Conservation (phyloP, 2,888 invertebrate genomes). For the Automeris io region DNA sequence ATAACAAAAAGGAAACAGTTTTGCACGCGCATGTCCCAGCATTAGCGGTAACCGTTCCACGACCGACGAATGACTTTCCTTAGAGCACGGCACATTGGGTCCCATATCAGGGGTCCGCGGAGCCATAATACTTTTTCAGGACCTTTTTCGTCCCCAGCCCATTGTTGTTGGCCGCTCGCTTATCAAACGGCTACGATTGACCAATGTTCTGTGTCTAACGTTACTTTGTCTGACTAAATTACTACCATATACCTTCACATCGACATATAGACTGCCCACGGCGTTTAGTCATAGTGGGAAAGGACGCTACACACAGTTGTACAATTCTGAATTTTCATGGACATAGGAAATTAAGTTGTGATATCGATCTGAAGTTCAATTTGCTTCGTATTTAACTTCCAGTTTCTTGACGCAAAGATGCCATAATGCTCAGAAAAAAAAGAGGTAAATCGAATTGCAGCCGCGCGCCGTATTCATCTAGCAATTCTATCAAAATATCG, state of each 20-base stretch:
- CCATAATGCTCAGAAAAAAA: too few species aligned
- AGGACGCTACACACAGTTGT: too few species aligned
- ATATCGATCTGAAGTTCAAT: too few species aligned
- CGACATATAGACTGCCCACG: too few species aligned
- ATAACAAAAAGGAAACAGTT: neutral
- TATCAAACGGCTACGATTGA: neutral
- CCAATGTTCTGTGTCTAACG: neutral
- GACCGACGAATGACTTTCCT: constrained; percentile 5
- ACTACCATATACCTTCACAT: neutral
- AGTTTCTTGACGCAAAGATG: too few species aligned
- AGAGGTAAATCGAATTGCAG: too few species aligned
- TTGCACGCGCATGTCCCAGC: constrained; percentile 1
- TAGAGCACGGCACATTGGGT: constrained; percentile 10
- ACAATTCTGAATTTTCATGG: too few species aligned
- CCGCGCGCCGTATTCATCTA: too few species aligned
- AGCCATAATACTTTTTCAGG: constrained; percentile 9
- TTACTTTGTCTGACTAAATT: neutral
- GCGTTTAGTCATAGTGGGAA: too few species aligned
- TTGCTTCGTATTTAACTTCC: too few species aligned
- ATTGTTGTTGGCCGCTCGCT: neutral
- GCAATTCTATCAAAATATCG: too few species aligned
- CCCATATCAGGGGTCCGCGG: constrained; percentile 7
- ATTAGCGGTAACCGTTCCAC: constrained; percentile 7
- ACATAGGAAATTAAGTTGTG: too few species aligned
- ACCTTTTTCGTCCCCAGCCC: neutral